Percentiles rank a stretch among this genome's conserved stretches.
Conservation (phyloP, 2,797 vertebrate species). For the Enteromius mattozi region DNA sequence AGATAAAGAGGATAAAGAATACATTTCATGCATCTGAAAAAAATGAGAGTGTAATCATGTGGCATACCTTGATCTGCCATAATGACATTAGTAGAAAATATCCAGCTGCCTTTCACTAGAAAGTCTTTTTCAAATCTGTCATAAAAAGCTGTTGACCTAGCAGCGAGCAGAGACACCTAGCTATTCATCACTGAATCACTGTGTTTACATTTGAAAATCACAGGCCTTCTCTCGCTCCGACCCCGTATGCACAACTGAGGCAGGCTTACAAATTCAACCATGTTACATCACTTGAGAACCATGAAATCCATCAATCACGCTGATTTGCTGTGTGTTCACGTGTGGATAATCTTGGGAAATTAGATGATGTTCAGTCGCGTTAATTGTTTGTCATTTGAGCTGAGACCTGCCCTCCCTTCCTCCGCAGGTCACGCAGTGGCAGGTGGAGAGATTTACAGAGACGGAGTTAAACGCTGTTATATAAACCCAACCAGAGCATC, state of each 20-base stretch:
- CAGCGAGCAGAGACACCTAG: constrained; percentile 26
- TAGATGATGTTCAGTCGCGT: constrained; percentile 34
- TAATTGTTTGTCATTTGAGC: constrained; percentile 51
- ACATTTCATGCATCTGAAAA: too few species aligned
- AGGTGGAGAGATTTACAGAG: constrained; percentile 20
- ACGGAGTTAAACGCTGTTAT: not conserved
- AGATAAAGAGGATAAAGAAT: too few species aligned
- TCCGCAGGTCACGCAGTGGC: constrained; percentile 20
- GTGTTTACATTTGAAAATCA: constrained; percentile 58
- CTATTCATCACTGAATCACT: constrained; percentile 34
- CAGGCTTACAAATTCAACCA: constrained; percentile 26
- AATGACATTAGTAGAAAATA: constrained; percentile 4
- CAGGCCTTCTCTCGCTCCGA: constrained; percentile 25
- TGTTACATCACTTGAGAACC: constrained; percentile 31
- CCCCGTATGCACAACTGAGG: not conserved
- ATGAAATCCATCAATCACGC: constrained; percentile 41
- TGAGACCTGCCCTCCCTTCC: constrained; percentile 20
- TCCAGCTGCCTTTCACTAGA: not conserved
- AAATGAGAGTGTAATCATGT: not conserved
- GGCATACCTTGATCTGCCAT: not conserved
- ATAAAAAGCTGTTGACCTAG: constrained; percentile 26
- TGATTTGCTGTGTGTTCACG: constrained; percentile 16
- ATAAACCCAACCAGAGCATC: constrained; percentile 21
- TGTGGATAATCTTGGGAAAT: constrained; percentile 48
- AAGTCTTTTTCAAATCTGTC: not conserved